A percentile compares a stretch with the other conserved stretches of the same genome.
phyloP scores from a whole-genome alignment of 1,140 invertebrate genomes.

The Danaus plexippus region DNA sequence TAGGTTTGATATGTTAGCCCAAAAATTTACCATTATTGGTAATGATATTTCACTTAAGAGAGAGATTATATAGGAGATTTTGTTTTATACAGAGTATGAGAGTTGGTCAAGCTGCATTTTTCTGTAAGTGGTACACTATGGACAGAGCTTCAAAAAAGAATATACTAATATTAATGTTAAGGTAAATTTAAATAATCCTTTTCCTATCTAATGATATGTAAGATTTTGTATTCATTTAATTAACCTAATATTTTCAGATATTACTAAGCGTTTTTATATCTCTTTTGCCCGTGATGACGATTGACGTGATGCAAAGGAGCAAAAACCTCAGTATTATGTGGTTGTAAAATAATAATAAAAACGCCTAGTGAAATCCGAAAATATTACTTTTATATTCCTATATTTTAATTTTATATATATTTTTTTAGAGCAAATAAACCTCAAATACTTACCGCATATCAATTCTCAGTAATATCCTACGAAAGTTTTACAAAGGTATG shows the following conservation, averaged over 20 bases:
- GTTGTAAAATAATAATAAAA: too few relatives aligned
- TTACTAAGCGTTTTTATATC: too few relatives aligned
- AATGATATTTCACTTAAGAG: slow-evolving; percentile 4
- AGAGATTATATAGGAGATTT: too few relatives aligned
- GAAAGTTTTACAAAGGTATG: slow-evolving; percentile 53
- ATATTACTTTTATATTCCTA: too few relatives aligned
- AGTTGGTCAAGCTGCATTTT: slow-evolving; percentile 39
- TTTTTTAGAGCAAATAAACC: slow-evolving; percentile 42
- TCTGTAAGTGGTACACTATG: slow-evolving; percentile 50
- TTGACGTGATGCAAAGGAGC: too few relatives aligned
- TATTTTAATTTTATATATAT: too few relatives aligned
- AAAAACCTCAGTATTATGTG: too few relatives aligned
- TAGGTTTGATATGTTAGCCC: background rate
- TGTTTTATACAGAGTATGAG: slow-evolving; percentile 37
- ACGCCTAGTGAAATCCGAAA: too few relatives aligned
- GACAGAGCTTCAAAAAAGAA: slow-evolving; percentile 41
- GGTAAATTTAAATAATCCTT: slow-evolving; percentile 26
- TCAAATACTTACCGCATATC: slow-evolving; percentile 47
- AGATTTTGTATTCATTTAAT: too few relatives aligned
- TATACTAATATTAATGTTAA: slow-evolving; percentile 45
- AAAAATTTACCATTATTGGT: background rate
- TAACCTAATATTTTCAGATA: too few relatives aligned
- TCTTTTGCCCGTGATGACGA: too few relatives aligned
- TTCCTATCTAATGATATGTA: background rate
- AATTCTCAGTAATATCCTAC: slow-evolving; percentile 53